phyloP scores from a whole-genome alignment of 2,113 vertebrate genomes.

The Stigmatopora nigra region DNA sequence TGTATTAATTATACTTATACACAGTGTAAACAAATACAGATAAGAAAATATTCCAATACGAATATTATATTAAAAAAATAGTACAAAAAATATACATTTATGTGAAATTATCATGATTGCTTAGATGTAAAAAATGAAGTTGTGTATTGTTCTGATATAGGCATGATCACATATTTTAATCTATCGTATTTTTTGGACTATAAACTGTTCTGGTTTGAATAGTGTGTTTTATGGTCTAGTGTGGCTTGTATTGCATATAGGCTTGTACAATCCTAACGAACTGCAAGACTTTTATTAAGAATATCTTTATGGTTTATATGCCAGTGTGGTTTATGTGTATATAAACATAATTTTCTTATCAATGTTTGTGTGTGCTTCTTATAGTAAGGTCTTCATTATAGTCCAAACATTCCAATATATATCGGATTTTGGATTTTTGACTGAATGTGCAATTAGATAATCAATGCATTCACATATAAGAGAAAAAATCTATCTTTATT shows the following conservation, averaged over 20 bases:
- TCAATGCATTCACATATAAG: constrained; percentile 18
- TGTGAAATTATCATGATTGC: not conserved
- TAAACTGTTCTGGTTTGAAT: too few relatives aligned
- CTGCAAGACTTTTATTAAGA: too few relatives aligned
- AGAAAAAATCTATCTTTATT: constrained; percentile 23
- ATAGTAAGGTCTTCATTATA: too few relatives aligned
- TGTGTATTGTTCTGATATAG: not conserved
- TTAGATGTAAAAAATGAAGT: not conserved
- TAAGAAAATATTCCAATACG: not conserved
- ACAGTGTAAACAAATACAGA: not conserved
- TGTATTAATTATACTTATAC: not conserved
- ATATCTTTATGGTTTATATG: too few relatives aligned
- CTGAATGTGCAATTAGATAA: constrained; percentile 9
- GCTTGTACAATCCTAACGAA: too few relatives aligned
- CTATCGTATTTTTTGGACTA: not conserved
- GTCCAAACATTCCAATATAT: not conserved
- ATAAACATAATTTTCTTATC: too few relatives aligned
- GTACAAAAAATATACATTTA: not conserved
- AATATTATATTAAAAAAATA: not conserved
- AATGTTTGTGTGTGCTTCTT: too few relatives aligned
- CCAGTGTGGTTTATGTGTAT: too few relatives aligned
- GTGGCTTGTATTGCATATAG: too few relatives aligned
- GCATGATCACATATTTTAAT: not conserved
- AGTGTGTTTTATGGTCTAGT: too few relatives aligned
- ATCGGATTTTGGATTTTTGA: not conserved